These are phyloP conservation scores for Lycaon pictus DNA, from an alignment of 2,113 vertebrate species.

Conservation along the genomic window DNA sequence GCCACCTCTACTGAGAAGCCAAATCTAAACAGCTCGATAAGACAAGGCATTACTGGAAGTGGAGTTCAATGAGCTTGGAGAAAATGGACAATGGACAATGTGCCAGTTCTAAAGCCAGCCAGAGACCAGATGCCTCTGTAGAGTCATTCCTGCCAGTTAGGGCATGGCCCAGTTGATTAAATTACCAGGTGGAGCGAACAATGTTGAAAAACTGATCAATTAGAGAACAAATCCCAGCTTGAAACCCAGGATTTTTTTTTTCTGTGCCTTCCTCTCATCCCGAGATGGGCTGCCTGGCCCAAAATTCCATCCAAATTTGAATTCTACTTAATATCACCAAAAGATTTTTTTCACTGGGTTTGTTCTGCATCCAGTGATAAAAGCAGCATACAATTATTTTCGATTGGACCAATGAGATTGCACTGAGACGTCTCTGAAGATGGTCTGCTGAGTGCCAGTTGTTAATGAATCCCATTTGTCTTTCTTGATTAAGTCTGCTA, in stretches of 20 bases:
- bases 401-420: slow-evolving; percentile 83
- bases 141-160: neutral
- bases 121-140: slow-evolving; percentile 13
- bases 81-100: neutral
- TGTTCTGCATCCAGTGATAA: slow-evolving; percentile 77
- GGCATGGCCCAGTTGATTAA: neutral
- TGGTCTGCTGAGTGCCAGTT: slow-evolving; percentile 85
- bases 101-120: neutral
- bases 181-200: neutral
- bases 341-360: slow-evolving; percentile 75
- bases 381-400: slow-evolving; percentile 81
- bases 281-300: slow-evolving; percentile 20
- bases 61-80: neutral
- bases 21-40: slow-evolving; percentile 4
- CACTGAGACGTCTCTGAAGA: slow-evolving; percentile 86
- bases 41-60: neutral
- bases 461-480: slow-evolving; percentile 91
- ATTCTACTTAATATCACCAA: slow-evolving; percentile 68
- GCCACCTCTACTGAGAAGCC: neutral
- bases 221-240: neutral
- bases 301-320: slow-evolving; percentile 63
- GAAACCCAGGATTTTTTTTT: neutral
- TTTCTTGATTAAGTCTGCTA: slow-evolving; percentile 90
- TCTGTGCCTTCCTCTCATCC: neutral
- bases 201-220: slow-evolving; percentile 29